phyloP scores from a whole-genome alignment of 2,113 vertebrate genomes.

The Phyllostomus hastatus region DNA sequence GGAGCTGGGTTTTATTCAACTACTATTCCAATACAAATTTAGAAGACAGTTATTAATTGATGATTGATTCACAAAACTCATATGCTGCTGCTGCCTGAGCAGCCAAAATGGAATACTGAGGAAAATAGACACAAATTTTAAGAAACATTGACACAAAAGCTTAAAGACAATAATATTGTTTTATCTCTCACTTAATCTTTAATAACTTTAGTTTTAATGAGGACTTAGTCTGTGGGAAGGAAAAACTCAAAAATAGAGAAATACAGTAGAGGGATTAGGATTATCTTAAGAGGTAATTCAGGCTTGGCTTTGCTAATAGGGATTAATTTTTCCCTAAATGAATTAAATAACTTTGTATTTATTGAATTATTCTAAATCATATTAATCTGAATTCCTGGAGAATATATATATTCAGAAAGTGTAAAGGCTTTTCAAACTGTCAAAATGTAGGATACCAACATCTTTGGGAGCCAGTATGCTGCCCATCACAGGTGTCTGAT shows the following conservation, averaged over 20 bases:
- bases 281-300: conserved; percentile 7
- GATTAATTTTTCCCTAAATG: conserved; percentile 56
- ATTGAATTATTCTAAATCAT: conserved; percentile 21
- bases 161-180: background rate
- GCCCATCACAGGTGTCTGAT: background rate
- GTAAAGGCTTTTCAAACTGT: conserved; percentile 57
- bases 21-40: background rate
- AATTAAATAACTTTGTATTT: conserved; percentile 62
- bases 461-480: background rate
- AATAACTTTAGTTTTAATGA: background rate
- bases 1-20: background rate
- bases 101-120: background rate
- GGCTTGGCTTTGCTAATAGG: background rate
- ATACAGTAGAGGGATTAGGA: background rate
- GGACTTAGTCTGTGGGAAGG: background rate
- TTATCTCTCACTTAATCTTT: background rate
- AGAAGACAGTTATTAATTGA: background rate
- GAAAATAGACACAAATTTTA: background rate
- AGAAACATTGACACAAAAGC: background rate
- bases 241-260: background rate
- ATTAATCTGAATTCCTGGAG: conserved; percentile 60
- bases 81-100: background rate
- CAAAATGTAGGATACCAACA: conserved; percentile 19
- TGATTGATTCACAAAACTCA: background rate
- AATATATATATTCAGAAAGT: conserved; percentile 64